Evolutionary conservation across 2,888 invertebrate genomes (phyloP).

Genomic region (Lapara coniferarum): DNA sequence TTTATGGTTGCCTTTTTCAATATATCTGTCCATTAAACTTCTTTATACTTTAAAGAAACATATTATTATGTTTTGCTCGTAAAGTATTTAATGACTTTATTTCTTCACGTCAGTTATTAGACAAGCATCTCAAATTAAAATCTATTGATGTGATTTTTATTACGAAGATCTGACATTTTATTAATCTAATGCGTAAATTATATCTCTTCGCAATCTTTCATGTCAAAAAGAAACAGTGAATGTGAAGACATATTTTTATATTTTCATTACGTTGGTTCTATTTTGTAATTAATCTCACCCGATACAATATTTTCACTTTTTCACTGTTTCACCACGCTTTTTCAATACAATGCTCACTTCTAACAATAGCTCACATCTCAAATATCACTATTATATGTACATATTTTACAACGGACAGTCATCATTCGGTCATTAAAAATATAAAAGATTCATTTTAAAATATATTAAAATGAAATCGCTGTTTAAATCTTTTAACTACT

Average conservation of each 20-base stretch:
- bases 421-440: not conserved
- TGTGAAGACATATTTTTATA: not conserved
- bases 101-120: not conserved
- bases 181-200: not conserved
- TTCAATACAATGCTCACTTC: not conserved
- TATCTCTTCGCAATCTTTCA: not conserved
- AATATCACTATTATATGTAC: not conserved
- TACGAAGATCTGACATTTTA: not conserved
- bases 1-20: no score
- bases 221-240: not conserved
- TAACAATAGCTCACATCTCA: not conserved
- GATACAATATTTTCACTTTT: not conserved
- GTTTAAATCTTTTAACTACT: no score
- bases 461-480: no score
- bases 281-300: conserved; percentile 2
- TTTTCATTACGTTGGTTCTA: not conserved
- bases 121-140: not conserved
- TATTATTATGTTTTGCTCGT: not conserved
- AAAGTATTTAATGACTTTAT: not conserved
- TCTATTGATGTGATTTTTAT: conserved; percentile 11
- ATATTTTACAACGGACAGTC: not conserved
- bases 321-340: not conserved
- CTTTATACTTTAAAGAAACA: not conserved
- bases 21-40: not conserved
- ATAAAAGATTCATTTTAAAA: not conserved